Conservation (phyloP, 2,797 vertebrate genomes). For the Rhynchonycteris naso region DNA sequence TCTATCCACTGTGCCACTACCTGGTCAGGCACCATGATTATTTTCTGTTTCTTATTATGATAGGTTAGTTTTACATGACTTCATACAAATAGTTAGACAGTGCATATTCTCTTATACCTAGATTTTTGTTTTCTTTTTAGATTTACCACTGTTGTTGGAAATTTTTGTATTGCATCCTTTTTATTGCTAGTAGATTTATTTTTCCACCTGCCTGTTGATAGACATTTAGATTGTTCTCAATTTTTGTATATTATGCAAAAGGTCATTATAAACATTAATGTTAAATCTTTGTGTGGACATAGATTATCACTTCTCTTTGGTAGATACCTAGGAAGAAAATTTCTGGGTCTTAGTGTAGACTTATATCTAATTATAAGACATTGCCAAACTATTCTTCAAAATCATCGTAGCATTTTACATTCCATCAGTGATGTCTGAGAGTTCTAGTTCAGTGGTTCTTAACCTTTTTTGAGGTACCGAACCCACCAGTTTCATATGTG, state of each 20-base stretch:
- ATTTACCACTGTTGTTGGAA: background rate
- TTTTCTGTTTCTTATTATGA: conserved; percentile 7
- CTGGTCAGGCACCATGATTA: too few relatives aligned
- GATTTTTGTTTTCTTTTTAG: background rate
- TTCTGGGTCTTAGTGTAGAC: background rate
- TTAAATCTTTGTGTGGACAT: background rate
- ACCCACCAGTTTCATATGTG: too few relatives aligned
- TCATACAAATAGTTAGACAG: background rate
- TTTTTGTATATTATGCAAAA: background rate
- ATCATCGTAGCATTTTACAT: background rate
- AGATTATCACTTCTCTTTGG: background rate
- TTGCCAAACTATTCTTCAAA: background rate
- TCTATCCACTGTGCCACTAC: too few relatives aligned
- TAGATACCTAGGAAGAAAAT: background rate
- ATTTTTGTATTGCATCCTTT: background rate
- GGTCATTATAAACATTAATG: background rate
- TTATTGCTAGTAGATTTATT: background rate
- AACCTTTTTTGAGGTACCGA: too few relatives aligned
- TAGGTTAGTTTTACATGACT: background rate
- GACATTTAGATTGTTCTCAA: background rate
- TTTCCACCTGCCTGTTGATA: background rate
- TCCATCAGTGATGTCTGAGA: background rate
- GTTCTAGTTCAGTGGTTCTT: too few relatives aligned
- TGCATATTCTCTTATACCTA: background rate
- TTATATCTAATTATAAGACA: background rate